Evolutionary conservation across 2,888 invertebrate genomes (phyloP).

Genomic region (Punctoribates punctum): DNA sequence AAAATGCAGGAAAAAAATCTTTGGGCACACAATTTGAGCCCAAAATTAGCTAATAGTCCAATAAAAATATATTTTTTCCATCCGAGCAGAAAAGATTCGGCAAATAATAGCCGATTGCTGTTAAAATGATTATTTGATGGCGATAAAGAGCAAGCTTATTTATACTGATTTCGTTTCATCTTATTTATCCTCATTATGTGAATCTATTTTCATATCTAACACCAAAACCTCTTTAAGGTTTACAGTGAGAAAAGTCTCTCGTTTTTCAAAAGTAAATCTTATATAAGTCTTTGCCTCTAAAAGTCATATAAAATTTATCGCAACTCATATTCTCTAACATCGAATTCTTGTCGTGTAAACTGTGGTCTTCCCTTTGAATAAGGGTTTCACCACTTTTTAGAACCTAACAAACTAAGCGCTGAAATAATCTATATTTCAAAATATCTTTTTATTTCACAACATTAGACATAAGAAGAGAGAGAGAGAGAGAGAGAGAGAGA

Average conservation of each 20-base stretch:
- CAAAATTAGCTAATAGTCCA: background rate
- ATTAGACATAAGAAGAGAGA: background rate
- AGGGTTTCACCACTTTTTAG: slow-evolving; percentile 4
- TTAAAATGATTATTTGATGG: no score
- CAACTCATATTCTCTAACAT: background rate
- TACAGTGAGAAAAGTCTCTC: background rate
- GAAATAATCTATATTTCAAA: background rate
- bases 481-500: slow-evolving; percentile 30
- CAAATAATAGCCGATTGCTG: no score
- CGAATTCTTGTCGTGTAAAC: background rate
- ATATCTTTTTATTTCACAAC: background rate
- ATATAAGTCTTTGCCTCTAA: background rate
- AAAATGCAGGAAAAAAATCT: background rate
- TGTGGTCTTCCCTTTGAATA: no score
- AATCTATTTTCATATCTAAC: background rate
- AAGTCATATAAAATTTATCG: slow-evolving; percentile 24
- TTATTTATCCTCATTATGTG: background rate
- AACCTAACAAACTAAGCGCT: background rate
- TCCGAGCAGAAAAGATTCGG: background rate
- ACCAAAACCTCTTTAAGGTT: background rate
- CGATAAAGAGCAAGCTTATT: no score
- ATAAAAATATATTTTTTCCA: slow-evolving; percentile 18
- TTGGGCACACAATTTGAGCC: slow-evolving; percentile 19
- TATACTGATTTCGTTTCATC: background rate
- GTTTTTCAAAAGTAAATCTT: background rate